phyloP scores from a whole-genome alignment of 2,888 invertebrate species.

The Hypselothyrea guttata region DNA sequence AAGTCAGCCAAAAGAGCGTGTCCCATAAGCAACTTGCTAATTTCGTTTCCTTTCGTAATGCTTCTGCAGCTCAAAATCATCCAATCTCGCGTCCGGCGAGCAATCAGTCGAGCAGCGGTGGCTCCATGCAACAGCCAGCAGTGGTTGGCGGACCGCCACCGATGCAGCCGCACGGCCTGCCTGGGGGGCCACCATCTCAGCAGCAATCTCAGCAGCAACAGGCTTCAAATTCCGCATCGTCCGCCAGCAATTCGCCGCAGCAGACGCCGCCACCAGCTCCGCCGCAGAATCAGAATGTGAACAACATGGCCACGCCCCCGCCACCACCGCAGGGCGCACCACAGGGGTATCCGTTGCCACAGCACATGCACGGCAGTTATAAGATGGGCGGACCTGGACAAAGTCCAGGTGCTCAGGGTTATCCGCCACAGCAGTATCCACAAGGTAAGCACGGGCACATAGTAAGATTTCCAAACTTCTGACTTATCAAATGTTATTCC shows the following conservation, averaged over 20 bases:
- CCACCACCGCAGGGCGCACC: conserved; percentile 68
- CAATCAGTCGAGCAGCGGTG: conserved; percentile 85
- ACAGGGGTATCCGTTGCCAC: conserved; percentile 79
- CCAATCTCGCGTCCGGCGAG: conserved; percentile 98
- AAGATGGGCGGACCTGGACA: conserved; percentile 85
- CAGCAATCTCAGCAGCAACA: conserved; percentile 79
- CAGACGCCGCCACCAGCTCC: conserved; percentile 80
- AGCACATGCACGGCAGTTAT: conserved; percentile 84
- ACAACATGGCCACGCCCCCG: conserved; percentile 80
- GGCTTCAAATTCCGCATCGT: conserved; percentile 78
- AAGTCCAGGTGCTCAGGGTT: conserved; percentile 83
- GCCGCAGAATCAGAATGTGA: conserved; percentile 79
- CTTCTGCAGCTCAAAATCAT: conserved; percentile 90
- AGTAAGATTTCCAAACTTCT: not conserved
- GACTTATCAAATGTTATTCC: not conserved
- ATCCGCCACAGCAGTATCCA: conserved; percentile 85
- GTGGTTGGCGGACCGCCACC: conserved; percentile 71
- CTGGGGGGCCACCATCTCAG: conserved; percentile 74
- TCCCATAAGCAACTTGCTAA: not conserved
- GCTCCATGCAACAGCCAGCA: conserved; percentile 79
- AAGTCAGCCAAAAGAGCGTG: conserved; percentile 82
- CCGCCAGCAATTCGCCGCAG: conserved; percentile 80
- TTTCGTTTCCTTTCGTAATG: conserved; percentile 6
- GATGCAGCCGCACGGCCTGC: conserved; percentile 74
- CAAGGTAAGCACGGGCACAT: conserved; percentile 81